Evolutionary conservation across 2,888 invertebrate species (phyloP), one percentile per base, ranked within the genome.

Genomic region (Lasioglossum villosulum): DNA sequence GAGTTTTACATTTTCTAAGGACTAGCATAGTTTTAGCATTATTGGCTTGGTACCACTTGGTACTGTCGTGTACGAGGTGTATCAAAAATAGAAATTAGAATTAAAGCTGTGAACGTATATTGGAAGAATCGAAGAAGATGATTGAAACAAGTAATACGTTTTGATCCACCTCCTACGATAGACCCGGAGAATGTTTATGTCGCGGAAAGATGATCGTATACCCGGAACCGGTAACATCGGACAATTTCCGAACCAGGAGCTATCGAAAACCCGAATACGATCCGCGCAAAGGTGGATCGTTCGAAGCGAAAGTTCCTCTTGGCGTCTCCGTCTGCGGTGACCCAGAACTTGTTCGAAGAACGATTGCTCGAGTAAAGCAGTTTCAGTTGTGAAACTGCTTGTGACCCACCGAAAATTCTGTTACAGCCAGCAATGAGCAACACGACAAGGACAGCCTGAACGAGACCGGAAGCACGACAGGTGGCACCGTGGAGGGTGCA

Each of bases 401-500:
- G 3, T 39, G n/a, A 70, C 39, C 39, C 5, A 19, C 10, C 30
- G 16, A 66, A 79, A 74, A 37, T 68, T 80, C 45, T 90, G 85
- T 91, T 93, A 14, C 93, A 95, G 95, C 94, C 88, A 95, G 94
- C 93, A 95, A 95, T 93, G 96, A 95, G 86, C 95, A 95, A 75
- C 95, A 95, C 77, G 96, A 96, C 87, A 95, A 95, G 88, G 96
- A 96, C 91, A 95, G 95, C 87, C 91, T 96, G 93, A 96, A 96
- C 94, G 95, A 95, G 84, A 95, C 95, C 80, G 94, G 94, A 88
- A 95, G 95, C 81, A 94, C 94, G 83, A 93, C 95, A 85, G 95
- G 93, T 83, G 93, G 92, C 89, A 93, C 92, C 83, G 93, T 93
- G 92, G 94, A 94, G 91, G 93, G 93, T 83, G 91, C 91, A 83